Evolutionary conservation across 2,888 invertebrate genomes (phyloP).

Genomic region (Stramonita haemastoma): DNA sequence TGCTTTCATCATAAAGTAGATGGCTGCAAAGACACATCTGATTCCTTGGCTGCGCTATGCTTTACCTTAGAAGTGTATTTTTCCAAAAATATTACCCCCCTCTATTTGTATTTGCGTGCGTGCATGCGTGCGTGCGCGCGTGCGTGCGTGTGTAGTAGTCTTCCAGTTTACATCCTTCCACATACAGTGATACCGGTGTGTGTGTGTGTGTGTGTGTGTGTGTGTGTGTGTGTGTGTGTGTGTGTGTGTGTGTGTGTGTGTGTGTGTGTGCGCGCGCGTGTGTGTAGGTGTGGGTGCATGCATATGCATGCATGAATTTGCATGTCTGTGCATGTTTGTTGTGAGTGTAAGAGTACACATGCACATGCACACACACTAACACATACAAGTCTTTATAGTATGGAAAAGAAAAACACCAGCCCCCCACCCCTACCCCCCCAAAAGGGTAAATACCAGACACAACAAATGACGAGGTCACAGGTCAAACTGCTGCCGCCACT

Average conservation of each 20-base stretch:
- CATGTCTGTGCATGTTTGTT: not conserved
- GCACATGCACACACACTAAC: not conserved
- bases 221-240: too few relatives aligned
- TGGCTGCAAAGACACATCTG: too few relatives aligned
- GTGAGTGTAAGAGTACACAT: not conserved
- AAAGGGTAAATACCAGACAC: not conserved
- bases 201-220: too few relatives aligned
- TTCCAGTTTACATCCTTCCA: too few relatives aligned
- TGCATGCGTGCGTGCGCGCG: not conserved
- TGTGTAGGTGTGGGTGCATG: not conserved
- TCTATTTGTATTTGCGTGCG: not conserved
- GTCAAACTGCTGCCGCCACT: slow-evolving; percentile 78
- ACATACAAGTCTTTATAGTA: not conserved
- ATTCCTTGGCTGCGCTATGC: too few relatives aligned
- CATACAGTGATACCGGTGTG: too few relatives aligned
- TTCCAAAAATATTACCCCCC: too few relatives aligned
- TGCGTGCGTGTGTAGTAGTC: not conserved
- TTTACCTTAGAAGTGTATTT: too few relatives aligned
- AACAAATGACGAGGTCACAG: slow-evolving; percentile 47
- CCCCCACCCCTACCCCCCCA: not conserved
- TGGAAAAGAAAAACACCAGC: not conserved
- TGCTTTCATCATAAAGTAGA: too few relatives aligned
- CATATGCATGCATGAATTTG: not conserved
- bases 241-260: not conserved
- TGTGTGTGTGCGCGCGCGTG: not conserved